phyloP scores from a whole-genome alignment of 2,113 vertebrate genomes.

The Opisthocomus hoazin region DNA sequence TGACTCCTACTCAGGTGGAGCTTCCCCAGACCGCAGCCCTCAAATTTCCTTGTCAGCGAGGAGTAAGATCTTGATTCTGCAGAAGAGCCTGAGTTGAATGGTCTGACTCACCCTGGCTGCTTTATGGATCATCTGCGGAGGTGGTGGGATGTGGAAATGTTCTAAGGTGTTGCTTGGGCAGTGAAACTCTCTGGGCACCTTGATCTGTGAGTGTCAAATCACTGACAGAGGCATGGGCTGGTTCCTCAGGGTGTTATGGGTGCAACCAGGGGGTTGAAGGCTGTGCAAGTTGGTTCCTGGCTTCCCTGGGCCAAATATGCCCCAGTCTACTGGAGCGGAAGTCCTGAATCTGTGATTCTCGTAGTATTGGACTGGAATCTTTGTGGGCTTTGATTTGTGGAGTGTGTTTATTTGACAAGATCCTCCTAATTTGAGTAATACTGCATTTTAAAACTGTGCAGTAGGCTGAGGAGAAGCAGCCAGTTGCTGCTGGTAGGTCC shows the following conservation, averaged over 20 bases:
- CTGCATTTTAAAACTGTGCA: not conserved
- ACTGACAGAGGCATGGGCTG: fast-evolving
- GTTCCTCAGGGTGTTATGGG: fast-evolving
- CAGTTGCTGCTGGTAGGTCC: not conserved
- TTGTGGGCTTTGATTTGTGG: not conserved
- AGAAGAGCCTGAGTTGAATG: too few species aligned
- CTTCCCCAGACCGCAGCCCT: not conserved
- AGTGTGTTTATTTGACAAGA: not conserved
- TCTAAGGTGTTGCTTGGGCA: not conserved
- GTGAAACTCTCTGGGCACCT: fast-evolving
- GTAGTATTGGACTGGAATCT: fast-evolving
- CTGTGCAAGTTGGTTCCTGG: not conserved
- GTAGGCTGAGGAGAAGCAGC: not conserved
- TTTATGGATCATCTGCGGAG: fast-evolving
- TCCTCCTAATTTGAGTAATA: not conserved
- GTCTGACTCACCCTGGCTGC: not conserved
- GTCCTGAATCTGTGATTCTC: not conserved
- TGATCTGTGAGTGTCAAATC: not conserved
- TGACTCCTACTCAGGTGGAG: not conserved
- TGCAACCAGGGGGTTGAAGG: not conserved
- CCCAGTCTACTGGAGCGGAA: fast-evolving
- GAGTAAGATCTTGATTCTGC: not conserved
- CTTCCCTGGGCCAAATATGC: not conserved
- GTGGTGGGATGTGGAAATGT: not conserved
- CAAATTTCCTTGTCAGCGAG: fast-evolving